These are phyloP conservation scores for Acholoe squamosa DNA, from an alignment of 2,888 invertebrate species.

Conservation along the genomic window DNA sequence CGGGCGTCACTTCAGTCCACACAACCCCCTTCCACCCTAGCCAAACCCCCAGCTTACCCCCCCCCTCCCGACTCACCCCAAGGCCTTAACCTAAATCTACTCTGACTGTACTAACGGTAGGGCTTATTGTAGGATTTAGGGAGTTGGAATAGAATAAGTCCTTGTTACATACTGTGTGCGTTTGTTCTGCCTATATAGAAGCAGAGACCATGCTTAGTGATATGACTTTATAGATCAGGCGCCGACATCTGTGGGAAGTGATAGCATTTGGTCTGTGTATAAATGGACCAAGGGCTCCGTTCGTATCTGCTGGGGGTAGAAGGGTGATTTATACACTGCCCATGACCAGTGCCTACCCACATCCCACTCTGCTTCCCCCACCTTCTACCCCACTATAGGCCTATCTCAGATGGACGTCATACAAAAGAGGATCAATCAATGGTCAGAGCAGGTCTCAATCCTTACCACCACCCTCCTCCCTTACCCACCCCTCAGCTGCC, in stretches of 20 bases:
- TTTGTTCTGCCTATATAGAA: no score
- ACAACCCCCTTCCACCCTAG: neutral
- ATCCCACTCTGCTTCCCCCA: neutral
- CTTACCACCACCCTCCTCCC: neutral
- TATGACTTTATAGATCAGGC: no score
- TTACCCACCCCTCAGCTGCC: neutral
- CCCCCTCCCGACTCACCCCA: neutral
- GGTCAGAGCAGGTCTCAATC: neutral
- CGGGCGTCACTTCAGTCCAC: neutral
- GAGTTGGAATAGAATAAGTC: no score
- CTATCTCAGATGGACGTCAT: slow-evolving; percentile 7
- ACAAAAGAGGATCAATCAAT: slow-evolving; percentile 3
- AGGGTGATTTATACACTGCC: neutral
- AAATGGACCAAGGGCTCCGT: neutral
- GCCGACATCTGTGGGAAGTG: no score
- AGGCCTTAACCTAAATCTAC: neutral
- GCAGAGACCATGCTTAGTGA: no score
- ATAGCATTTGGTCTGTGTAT: no score
- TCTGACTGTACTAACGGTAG: no score
- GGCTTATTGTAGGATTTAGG: no score
- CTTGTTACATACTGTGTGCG: no score
- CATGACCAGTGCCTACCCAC: neutral
- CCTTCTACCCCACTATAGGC: neutral
- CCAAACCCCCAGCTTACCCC: neutral
- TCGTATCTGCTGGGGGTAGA: neutral